Conservation (phyloP, 2,888 invertebrate species). For the Torymus tubicola region DNA sequence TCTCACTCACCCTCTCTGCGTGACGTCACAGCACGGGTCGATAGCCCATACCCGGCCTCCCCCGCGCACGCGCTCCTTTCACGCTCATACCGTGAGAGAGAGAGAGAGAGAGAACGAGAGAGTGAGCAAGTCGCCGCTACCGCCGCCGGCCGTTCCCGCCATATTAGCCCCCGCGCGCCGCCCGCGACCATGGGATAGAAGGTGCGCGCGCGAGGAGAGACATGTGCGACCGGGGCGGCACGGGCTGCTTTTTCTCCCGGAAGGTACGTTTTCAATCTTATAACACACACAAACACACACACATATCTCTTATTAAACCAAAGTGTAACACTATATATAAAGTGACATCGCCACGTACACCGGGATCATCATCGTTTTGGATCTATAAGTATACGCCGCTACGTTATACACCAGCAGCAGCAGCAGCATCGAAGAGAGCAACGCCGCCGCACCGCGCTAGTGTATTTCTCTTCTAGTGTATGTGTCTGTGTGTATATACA, state of each 20-base stretch:
- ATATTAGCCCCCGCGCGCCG: conserved; percentile 65
- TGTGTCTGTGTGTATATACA: too few species aligned
- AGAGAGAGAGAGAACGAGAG: too few species aligned
- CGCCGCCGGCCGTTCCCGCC: conserved; percentile 68
- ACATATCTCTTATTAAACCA: too few species aligned
- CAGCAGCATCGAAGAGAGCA: too few species aligned
- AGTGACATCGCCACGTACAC: too few species aligned
- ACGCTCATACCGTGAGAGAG: conserved; percentile 53
- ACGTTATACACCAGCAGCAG: too few species aligned
- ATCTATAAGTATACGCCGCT: too few species aligned
- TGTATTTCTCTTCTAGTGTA: too few species aligned
- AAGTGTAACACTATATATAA: too few species aligned
- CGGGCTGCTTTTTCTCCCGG: conserved; percentile 84
- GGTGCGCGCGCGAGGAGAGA: conserved; percentile 41
- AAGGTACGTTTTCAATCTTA: conserved; percentile 75
- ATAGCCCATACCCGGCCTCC: conserved; percentile 69
- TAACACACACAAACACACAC: not conserved
- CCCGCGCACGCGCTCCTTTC: conserved; percentile 60
- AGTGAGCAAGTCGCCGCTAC: conserved; percentile 39
- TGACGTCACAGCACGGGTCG: conserved; percentile 74
- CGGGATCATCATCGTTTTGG: too few species aligned
- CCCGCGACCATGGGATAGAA: conserved; percentile 68
- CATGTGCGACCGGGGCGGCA: conserved; percentile 85
- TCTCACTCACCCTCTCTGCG: conserved; percentile 22
- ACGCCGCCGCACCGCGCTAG: too few species aligned